Conservation (phyloP, 2,113 vertebrate genomes). For the Aegithalos caudatus region DNA sequence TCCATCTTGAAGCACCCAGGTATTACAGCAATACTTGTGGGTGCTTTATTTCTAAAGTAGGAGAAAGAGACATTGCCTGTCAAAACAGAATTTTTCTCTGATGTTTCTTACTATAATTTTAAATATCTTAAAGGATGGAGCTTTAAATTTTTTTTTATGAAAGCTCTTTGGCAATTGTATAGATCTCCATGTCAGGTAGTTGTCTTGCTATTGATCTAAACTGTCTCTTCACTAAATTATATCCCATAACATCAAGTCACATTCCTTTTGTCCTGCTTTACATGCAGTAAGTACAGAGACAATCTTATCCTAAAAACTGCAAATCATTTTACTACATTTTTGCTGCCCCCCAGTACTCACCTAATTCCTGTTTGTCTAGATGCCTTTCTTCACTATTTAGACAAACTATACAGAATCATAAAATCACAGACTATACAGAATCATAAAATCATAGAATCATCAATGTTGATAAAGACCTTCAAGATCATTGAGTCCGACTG, state of each 20-base stretch:
- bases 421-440: background rate
- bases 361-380: background rate
- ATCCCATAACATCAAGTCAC: background rate
- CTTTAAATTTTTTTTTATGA: background rate
- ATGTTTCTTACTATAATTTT: background rate
- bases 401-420: background rate
- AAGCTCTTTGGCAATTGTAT: background rate
- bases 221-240: conserved; percentile 7
- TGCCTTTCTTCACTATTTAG: background rate
- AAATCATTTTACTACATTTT: background rate
- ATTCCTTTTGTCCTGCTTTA: background rate
- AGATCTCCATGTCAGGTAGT: background rate
- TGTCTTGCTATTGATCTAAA: conserved; percentile 22
- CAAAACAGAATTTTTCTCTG: background rate
- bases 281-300: background rate
- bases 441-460: background rate
- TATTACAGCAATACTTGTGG: background rate
- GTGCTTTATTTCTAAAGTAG: background rate
- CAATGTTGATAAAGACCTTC: background rate
- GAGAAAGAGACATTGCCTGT: background rate
- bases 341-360: background rate
- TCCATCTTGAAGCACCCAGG: background rate
- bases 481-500: background rate
- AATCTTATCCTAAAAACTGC: background rate
- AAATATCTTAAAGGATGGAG: background rate